A percentile compares a stretch with the other conserved stretches of the same genome.
These are phyloP conservation scores for Dermochelys coriacea DNA, from an alignment of 2,797 vertebrate genomes.

Conservation along the genomic window DNA sequence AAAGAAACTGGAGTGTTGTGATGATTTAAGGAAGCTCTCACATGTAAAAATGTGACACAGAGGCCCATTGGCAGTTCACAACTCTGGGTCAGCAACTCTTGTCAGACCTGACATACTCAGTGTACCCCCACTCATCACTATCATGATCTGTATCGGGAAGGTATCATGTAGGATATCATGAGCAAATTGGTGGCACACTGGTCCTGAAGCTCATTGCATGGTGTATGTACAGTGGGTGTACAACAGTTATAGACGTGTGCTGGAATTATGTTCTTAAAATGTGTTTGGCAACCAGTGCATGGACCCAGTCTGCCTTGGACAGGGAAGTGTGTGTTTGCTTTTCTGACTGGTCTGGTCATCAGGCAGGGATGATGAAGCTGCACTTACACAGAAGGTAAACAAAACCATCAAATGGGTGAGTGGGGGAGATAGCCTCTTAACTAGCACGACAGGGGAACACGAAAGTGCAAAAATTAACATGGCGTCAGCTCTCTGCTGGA, in stretches of 20 bases:
- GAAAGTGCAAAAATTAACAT: neutral
- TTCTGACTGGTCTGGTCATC: neutral
- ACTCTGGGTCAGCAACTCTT: neutral
- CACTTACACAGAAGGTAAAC: neutral
- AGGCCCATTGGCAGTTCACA: neutral
- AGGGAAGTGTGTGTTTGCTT: neutral
- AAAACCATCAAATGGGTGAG: neutral
- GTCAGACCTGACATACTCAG: neutral
- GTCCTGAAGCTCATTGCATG: neutral
- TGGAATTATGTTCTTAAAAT: neutral
- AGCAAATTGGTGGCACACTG: neutral
- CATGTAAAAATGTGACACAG: neutral
- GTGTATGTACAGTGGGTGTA: neutral
- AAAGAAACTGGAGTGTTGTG: neutral
- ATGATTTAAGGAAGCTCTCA: neutral
- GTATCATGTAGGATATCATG: neutral
- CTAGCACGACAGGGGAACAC: neutral
- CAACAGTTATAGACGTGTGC: neutral
- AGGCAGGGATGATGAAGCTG: neutral
- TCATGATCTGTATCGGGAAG: neutral
- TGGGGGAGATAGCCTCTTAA: neutral
- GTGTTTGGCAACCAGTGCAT: neutral
- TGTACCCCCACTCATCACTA: neutral
- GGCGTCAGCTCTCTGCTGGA: too few species aligned
- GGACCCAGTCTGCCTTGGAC: neutral